phyloP scores from a whole-genome alignment of 2,113 vertebrate species.

The Triplophysa dalaica region DNA sequence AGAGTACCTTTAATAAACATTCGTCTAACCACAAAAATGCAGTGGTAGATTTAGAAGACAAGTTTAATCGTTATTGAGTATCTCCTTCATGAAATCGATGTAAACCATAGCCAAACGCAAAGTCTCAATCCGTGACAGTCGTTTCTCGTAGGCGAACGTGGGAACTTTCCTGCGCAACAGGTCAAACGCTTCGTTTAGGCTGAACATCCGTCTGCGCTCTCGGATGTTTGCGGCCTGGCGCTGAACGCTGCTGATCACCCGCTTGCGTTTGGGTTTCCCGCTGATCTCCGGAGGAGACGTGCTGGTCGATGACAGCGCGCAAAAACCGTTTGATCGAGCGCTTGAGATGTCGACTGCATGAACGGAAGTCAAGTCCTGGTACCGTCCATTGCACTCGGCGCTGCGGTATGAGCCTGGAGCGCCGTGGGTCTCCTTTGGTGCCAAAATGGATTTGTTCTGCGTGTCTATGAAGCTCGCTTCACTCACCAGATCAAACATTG shows the following conservation, averaged over 20 bases:
- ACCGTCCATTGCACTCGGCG: conserved; percentile 60
- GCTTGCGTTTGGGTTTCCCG: conserved; percentile 80
- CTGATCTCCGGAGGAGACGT: conserved; percentile 45
- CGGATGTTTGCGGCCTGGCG: conserved; percentile 93
- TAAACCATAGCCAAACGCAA: conserved; percentile 93
- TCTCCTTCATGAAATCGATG: conserved; percentile 96
- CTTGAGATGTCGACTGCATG: conserved; percentile 44
- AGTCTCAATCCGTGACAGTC: conserved; percentile 93
- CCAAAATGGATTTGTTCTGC: conserved; percentile 53
- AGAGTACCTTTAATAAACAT: not conserved
- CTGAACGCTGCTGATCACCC: conserved; percentile 89
- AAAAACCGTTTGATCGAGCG: conserved; percentile 4
- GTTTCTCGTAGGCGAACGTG: conserved; percentile 95
- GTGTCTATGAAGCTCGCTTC: conserved; percentile 74
- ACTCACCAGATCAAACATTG: conserved; percentile 74
- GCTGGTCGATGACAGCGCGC: conserved; percentile 48
- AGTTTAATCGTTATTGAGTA: conserved; percentile 68
- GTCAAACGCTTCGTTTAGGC: conserved; percentile 96
- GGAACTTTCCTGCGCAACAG: conserved; percentile 91
- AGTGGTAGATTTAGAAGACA: not conserved
- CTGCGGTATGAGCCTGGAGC: not conserved
- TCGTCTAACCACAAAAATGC: not conserved
- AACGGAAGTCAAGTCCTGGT: conserved; percentile 57
- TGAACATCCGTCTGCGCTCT: conserved; percentile 94
- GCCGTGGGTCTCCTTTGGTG: conserved; percentile 51